These are phyloP conservation scores for Blastobasis lacticolella DNA, from an alignment of 2,888 invertebrate species.

Conservation along the genomic window DNA sequence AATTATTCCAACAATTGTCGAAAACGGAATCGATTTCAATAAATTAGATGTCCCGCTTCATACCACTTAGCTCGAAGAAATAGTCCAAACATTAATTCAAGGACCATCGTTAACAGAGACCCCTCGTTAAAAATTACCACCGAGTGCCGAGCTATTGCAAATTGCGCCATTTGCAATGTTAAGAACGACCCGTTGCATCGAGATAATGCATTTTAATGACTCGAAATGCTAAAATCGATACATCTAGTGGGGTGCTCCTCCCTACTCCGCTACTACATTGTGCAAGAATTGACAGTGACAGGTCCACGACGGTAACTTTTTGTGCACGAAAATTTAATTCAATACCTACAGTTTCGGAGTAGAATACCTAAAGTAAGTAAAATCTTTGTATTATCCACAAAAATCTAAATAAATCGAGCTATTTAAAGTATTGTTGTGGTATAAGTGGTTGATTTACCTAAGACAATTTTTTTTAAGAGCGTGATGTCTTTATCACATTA, in stretches of 20 bases:
- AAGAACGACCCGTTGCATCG: constrained; percentile 53
- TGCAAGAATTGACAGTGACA: too few species aligned
- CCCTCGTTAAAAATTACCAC: constrained; percentile 70
- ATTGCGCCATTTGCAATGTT: constrained; percentile 69
- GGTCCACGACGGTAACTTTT: too few species aligned
- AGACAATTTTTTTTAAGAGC: too few species aligned
- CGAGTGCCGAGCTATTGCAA: constrained; percentile 50
- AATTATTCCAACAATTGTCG: too few species aligned
- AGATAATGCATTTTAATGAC: constrained; percentile 76
- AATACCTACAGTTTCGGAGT: too few species aligned
- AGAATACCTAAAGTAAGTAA: too few species aligned
- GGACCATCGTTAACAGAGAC: constrained; percentile 45
- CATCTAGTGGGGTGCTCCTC: constrained; percentile 19
- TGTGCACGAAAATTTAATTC: too few species aligned
- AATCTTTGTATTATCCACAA: too few species aligned
- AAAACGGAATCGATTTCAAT: not conserved
- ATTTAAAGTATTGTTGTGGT: too few species aligned
- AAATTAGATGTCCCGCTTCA: constrained; percentile 52
- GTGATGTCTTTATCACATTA: too few species aligned
- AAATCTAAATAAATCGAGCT: too few species aligned
- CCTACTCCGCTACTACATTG: not conserved
- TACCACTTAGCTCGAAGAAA: constrained; percentile 92
- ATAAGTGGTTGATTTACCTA: too few species aligned
- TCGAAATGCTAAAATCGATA: constrained; percentile 57
- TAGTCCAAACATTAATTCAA: constrained; percentile 81